phyloP scores from a whole-genome alignment of 2,888 invertebrate genomes.

The Anagyrus pseudococci region DNA sequence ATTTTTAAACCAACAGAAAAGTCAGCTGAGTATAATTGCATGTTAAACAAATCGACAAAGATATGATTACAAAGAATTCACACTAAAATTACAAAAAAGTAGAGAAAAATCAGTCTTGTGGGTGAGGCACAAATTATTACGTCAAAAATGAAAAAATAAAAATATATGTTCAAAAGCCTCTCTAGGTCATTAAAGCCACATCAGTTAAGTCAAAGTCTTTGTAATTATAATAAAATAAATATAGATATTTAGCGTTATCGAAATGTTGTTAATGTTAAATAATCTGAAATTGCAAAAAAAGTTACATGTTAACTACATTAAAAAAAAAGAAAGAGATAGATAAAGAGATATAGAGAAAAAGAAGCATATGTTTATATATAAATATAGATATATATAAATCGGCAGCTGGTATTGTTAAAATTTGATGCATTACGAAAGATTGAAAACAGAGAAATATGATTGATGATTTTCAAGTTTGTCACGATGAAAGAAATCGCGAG shows the following conservation, averaged over 20 bases:
- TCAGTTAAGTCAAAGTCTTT: background rate
- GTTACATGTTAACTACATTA: conserved; percentile 28
- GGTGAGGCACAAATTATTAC: conserved; percentile 28
- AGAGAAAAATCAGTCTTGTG: conserved; percentile 35
- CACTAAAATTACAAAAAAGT: conserved; percentile 34
- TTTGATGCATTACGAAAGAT: conserved; percentile 18
- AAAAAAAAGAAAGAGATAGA: conserved; percentile 21
- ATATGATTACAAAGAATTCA: conserved; percentile 38
- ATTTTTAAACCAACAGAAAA: conserved; percentile 32
- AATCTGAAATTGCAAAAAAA: conserved; percentile 16
- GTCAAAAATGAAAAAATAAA: conserved; percentile 20
- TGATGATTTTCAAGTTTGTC: conserved; percentile 35
- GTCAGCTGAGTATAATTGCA: conserved; percentile 23
- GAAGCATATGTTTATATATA: conserved; percentile 21
- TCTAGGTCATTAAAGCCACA: conserved; percentile 33
- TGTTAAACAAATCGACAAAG: conserved; percentile 36
- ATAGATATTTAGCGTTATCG: background rate
- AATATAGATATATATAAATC: background rate
- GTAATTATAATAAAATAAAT: too few species aligned
- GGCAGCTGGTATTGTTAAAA: conserved; percentile 9
- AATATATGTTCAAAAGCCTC: conserved; percentile 26
- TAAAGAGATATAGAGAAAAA: conserved; percentile 4
- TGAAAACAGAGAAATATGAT: conserved; percentile 28
- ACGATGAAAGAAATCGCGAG: conserved; percentile 17
- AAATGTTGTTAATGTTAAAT: conserved; percentile 28